phyloP scores from a whole-genome alignment of 2,888 invertebrate species.

The Phania funesta region DNA sequence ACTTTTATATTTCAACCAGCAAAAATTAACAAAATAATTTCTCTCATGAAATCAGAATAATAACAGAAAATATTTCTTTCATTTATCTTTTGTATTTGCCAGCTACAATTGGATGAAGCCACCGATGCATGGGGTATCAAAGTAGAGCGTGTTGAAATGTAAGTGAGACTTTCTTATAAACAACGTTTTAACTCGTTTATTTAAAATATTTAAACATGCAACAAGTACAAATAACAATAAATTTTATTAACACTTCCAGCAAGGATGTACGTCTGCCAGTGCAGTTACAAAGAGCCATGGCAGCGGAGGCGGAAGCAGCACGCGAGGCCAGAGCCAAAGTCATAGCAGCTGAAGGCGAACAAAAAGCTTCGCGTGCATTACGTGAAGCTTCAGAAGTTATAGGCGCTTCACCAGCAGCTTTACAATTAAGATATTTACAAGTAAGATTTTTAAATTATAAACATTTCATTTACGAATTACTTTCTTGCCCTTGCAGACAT shows the following conservation, averaged over 20 bases:
- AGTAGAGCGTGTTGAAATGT: constrained; percentile 98
- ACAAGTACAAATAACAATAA: no score
- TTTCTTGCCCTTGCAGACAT: constrained; percentile 84
- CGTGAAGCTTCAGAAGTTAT: constrained; percentile 97
- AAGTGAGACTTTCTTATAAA: constrained; percentile 80
- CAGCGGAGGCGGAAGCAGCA: constrained; percentile 82
- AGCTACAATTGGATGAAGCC: constrained; percentile 90
- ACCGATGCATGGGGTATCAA: constrained; percentile 97
- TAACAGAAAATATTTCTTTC: neutral
- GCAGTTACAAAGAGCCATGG: constrained; percentile 76
- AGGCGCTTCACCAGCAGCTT: constrained; percentile 94
- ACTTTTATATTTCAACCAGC: no score
- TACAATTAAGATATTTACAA: constrained; percentile 94
- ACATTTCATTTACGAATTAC: neutral
- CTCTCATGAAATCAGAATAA: neutral
- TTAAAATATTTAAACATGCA: no score
- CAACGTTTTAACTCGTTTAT: no score
- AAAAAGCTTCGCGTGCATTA: constrained; percentile 93
- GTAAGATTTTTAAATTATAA: constrained; percentile 73
- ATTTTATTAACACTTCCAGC: constrained; percentile 53
- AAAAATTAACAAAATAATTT: no score
- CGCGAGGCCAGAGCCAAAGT: constrained; percentile 84
- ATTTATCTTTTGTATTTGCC: constrained; percentile 17
- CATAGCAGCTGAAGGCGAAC: constrained; percentile 91
- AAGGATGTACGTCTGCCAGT: constrained; percentile 65